Percentiles rank a stretch among this genome's conserved stretches.
Conservation (phyloP, 2,113 vertebrate species). For the Peromyscus polionotus region DNA sequence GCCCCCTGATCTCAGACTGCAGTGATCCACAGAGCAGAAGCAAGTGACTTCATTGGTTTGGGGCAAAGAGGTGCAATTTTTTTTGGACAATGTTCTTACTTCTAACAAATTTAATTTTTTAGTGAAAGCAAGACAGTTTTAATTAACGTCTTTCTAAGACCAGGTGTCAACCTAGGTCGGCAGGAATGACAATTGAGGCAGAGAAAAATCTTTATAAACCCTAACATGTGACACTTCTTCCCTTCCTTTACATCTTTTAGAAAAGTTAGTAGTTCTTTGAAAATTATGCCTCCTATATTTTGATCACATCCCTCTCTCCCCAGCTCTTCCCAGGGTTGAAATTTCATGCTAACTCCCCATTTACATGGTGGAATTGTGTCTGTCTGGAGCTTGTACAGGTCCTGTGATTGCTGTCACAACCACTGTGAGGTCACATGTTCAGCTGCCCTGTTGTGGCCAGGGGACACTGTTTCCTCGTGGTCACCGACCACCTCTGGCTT, state of each 20-base stretch:
- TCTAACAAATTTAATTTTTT: not conserved
- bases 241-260: not conserved
- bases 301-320: not conserved
- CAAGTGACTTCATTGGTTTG: not conserved
- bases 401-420: not conserved
- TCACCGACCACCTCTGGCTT: not conserved
- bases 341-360: not conserved
- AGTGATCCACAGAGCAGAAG: not conserved
- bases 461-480: not conserved
- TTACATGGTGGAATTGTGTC: not conserved
- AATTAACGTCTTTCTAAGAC: not conserved
- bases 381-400: not conserved
- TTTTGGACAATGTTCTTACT: not conserved
- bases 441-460: not conserved
- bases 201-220: not conserved
- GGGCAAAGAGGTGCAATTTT: not conserved
- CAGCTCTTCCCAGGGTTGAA: no score
- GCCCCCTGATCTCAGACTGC: not conserved
- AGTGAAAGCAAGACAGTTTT: not conserved
- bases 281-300: not conserved
- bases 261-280: not conserved
- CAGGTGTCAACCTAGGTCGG: not conserved
- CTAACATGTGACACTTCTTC: not conserved
- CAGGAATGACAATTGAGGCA: not conserved
- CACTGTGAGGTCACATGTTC: not conserved